Evolutionary conservation across 1,140 invertebrate genomes (phyloP).

Genomic region (Bactericera cockerelli): DNA sequence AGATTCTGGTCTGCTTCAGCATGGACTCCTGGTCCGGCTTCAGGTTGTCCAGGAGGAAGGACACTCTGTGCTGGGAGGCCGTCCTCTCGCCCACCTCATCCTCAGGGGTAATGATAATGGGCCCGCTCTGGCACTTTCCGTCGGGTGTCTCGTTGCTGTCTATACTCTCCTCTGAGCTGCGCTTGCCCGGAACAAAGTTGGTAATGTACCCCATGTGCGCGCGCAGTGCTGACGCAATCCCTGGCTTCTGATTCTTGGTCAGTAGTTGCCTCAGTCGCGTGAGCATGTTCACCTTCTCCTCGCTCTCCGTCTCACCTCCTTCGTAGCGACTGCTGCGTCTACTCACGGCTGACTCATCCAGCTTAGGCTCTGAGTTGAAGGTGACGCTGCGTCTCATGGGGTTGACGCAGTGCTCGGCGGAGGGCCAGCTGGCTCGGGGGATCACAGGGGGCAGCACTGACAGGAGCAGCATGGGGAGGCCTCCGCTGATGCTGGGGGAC

Average conservation of each 20-base stretch:
- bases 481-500: constrained; percentile 46
- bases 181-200: background rate
- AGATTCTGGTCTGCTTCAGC: background rate
- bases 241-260: background rate
- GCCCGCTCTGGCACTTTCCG: background rate
- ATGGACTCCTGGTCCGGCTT: constrained; percentile 1
- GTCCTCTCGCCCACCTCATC: background rate
- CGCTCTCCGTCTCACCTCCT: background rate
- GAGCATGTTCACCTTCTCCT: background rate
- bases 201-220: constrained; percentile 1
- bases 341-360: constrained; percentile 27
- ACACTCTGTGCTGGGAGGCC: background rate
- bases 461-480: constrained; percentile 47
- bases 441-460: constrained; percentile 56
- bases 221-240: background rate
- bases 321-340: background rate
- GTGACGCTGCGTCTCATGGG: constrained; percentile 31
- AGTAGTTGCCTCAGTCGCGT: background rate
- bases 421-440: constrained; percentile 35
- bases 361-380: constrained; percentile 50
- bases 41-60: background rate
- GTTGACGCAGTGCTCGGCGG: constrained; percentile 18
- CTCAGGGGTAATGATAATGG: background rate
- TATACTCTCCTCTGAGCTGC: constrained; percentile 2
- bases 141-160: background rate